Conservation (phyloP, 2,113 vertebrate genomes). For the Hippotragus niger region DNA sequence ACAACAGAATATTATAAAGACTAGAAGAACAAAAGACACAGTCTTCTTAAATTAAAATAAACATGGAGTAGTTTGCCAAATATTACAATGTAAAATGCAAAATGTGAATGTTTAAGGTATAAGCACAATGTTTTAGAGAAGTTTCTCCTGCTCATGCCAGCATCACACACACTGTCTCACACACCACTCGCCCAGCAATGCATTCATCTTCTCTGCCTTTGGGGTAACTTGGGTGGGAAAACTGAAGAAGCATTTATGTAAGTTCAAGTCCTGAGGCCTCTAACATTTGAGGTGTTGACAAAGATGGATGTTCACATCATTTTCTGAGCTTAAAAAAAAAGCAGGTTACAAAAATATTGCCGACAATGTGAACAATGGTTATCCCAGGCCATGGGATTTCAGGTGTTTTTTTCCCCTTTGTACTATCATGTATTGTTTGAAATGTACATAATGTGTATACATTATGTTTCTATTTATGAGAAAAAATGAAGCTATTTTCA, state of each 20-base stretch:
- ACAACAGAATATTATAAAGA: background rate
- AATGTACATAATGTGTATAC: background rate
- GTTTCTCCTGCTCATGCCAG: background rate
- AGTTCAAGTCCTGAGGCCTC: slow-evolving; percentile 38
- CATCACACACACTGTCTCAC: background rate
- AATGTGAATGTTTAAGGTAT: slow-evolving; percentile 13
- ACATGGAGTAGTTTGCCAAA: background rate
- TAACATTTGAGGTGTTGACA: slow-evolving; percentile 24
- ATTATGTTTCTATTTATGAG: background rate
- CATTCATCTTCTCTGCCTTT: slow-evolving; percentile 46
- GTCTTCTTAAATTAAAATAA: slow-evolving; percentile 44
- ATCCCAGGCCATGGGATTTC: background rate
- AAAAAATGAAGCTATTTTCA: slow-evolving; percentile 31
- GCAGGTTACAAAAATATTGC: slow-evolving; percentile 9
- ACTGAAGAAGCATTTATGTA: slow-evolving; percentile 40
- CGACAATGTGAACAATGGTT: background rate
- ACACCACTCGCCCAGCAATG: background rate
- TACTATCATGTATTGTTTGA: background rate
- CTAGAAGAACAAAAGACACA: background rate
- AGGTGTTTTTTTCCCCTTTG: background rate
- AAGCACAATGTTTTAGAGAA: background rate
- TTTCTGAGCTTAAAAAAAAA: background rate
- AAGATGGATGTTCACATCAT: slow-evolving; percentile 15
- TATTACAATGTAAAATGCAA: background rate
- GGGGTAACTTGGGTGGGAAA: slow-evolving; percentile 23